Evolutionary conservation across 2,797 vertebrate genomes (phyloP).

Genomic region (Bovichtus variegatus): DNA sequence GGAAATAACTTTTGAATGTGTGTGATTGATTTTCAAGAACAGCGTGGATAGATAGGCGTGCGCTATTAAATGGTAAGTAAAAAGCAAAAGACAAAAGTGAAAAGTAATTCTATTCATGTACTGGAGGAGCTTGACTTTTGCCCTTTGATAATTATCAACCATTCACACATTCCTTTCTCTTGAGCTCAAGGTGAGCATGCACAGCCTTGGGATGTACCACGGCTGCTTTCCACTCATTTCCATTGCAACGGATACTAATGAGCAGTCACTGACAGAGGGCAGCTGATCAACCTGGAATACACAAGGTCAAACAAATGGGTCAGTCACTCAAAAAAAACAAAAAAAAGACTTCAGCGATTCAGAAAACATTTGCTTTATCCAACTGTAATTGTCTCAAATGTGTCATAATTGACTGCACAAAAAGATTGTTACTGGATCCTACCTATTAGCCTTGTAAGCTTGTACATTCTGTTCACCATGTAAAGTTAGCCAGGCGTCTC

Average conservation of each 20-base stretch:
- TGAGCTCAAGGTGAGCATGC: conserved; percentile 44
- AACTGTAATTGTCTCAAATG: neutral
- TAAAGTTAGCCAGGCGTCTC: neutral
- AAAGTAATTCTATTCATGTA: conserved; percentile 33
- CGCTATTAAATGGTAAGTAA: neutral
- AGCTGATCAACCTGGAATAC: conserved; percentile 67
- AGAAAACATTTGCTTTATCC: neutral
- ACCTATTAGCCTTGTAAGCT: neutral
- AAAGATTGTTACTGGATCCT: neutral
- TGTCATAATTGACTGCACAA: neutral
- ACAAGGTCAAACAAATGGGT: conserved; percentile 58
- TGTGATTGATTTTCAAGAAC: conserved; percentile 28
- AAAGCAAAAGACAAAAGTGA: conserved; percentile 22
- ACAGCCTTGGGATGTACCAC: conserved; percentile 34
- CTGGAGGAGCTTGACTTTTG: conserved; percentile 40
- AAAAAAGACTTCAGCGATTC: neutral
- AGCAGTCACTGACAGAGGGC: conserved; percentile 5
- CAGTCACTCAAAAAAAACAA: neutral
- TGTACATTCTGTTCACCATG: neutral
- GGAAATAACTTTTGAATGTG: conserved; percentile 58
- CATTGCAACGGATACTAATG: conserved; percentile 60
- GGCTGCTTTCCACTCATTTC: conserved; percentile 60
- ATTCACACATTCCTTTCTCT: conserved; percentile 73
- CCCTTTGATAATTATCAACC: conserved; percentile 68
- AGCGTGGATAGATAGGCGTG: neutral